Base-by-base conservation (phyloP, 2,797 vertebrate genomes). In the Pogoniulus pusillus region DNA sequence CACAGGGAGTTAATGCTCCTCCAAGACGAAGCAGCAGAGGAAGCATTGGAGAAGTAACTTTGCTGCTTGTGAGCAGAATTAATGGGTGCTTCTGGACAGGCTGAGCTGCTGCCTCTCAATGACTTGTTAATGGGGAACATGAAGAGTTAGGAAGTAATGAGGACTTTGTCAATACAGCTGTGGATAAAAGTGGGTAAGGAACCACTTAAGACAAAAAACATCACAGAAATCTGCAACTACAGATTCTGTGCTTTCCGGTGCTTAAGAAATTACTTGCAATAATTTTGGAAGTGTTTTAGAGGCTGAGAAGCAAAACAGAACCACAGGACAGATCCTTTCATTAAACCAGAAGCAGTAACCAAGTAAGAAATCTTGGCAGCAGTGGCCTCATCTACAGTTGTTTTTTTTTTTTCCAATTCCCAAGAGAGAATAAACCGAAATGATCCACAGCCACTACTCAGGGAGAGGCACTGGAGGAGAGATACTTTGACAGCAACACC, bases 101-200 rank as follows among this genome's bases (percentile, higher is more conserved):
- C 64, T 76, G 87, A 90, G 81, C 81, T 1, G 13, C 82, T 4
- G 57, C 75, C 92, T 92, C 89, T 95, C 92, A 89, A 73, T n/a
- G 89, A 91, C 73, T 29, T 77, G 85, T 89, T 94, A 88, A 96
- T 76, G 63, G 81, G 20, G 65, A 96, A 82, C 55, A 73, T 57
- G 64, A 49, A 32, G 74, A 93, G 86, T 94, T 87, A 85, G 86
- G 77, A 93, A 92, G 88, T 83, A 96, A 90, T 88, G 85, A 94
- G 88, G 63, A 84, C 81, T 83, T 78, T 88, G 91, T 95, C 91
- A 92, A 80, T 95, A 93, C 75, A 95, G 92, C 92, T 93, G 94
- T 45, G 82, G 72, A 90, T 95, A 79, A 87, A 94, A 95, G 79
- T 27, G 83, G 87, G 70, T 89, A 90, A 90, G 95, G 59, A 93